phyloP scores from a whole-genome alignment of 2,888 invertebrate genomes.

The Caenorhabditis sinica region DNA sequence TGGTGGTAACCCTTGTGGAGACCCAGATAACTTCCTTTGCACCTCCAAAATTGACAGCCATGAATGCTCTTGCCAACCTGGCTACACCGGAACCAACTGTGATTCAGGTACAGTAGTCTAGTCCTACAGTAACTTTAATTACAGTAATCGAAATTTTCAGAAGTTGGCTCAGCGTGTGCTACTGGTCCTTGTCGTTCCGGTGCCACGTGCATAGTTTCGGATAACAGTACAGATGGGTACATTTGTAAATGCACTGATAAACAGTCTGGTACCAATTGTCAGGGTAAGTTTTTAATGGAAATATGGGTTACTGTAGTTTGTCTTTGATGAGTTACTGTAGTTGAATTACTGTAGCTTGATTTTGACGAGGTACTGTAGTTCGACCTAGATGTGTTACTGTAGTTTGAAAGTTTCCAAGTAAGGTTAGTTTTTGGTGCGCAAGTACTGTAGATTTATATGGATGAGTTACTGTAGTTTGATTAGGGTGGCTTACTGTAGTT shows the following conservation, averaged over 20 bases:
- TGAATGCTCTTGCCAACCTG: slow-evolving; percentile 41
- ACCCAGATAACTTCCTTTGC: slow-evolving; percentile 5
- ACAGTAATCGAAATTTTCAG: neutral
- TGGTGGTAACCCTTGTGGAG: slow-evolving; percentile 35
- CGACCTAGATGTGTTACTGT: too few species aligned
- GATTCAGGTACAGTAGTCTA: slow-evolving; percentile 12
- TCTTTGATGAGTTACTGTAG: too few species aligned
- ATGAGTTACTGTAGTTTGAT: too few species aligned
- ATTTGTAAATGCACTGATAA: slow-evolving; percentile 41
- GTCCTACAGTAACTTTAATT: neutral
- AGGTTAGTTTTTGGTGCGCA: too few species aligned
- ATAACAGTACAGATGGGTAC: slow-evolving; percentile 28
- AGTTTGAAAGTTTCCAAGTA: too few species aligned
- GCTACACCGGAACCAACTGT: slow-evolving; percentile 43
- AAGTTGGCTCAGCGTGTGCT: slow-evolving; percentile 33
- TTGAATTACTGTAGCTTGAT: too few species aligned
- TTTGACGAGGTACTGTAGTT: too few species aligned
- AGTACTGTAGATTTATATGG: too few species aligned
- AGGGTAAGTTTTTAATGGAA: slow-evolving; percentile 41
- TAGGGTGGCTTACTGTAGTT: too few species aligned
- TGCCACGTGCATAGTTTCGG: slow-evolving; percentile 24
- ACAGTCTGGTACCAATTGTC: slow-evolving; percentile 49
- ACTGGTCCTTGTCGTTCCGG: slow-evolving; percentile 43
- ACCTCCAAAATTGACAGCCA: slow-evolving; percentile 41
- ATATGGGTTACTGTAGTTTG: too few species aligned